Percentiles rank a stretch among this genome's conserved stretches.
These are phyloP conservation scores for Circaetus cinerascens DNA, from an alignment of 2,113 vertebrate genomes.

Conservation along the genomic window DNA sequence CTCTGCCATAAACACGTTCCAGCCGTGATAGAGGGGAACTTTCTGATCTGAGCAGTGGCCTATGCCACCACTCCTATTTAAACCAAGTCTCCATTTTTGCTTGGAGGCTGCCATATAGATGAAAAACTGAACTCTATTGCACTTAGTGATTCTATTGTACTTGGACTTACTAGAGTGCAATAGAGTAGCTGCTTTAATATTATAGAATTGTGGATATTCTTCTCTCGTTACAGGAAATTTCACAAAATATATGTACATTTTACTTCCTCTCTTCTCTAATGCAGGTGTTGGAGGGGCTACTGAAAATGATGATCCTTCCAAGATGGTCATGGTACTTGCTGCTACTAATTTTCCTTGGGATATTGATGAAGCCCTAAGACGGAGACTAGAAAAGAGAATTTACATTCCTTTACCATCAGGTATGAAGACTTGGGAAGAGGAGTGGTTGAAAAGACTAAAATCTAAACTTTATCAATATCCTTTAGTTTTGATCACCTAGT, in stretches of 20 bases:
- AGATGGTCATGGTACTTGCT: slow-evolving; percentile 99
- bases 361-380: slow-evolving; percentile 94
- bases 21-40: background rate
- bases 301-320: slow-evolving; percentile 95
- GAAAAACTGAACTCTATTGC: background rate
- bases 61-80: background rate
- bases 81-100: background rate
- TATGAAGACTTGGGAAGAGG: slow-evolving; percentile 30
- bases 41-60: background rate
- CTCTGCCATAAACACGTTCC: background rate
- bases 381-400: slow-evolving; percentile 95
- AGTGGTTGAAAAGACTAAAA: background rate
- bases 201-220: background rate
- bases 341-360: slow-evolving; percentile 99
- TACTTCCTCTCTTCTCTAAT: background rate
- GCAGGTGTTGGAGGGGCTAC: slow-evolving; percentile 92
- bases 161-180: background rate
- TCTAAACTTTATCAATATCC: background rate
- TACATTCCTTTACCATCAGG: slow-evolving; percentile 98
- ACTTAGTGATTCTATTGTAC: background rate
- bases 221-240: background rate
- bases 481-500: background rate
- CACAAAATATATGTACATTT: background rate
- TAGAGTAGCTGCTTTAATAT: background rate
- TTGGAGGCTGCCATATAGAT: background rate